phyloP scores from a whole-genome alignment of 2,888 invertebrate species.

The Aphidius colemani region DNA sequence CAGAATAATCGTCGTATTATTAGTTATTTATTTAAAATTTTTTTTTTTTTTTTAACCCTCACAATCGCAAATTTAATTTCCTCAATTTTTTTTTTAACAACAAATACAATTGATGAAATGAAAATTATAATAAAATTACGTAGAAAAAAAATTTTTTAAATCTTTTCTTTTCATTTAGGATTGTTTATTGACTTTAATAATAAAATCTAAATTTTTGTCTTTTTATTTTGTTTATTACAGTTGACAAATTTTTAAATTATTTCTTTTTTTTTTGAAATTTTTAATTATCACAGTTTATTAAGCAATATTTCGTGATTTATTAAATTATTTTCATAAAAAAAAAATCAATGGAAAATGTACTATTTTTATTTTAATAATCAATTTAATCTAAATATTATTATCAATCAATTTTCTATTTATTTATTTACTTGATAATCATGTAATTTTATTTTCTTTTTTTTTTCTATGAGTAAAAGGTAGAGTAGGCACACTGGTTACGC shows the following conservation, averaged over 20 bases:
- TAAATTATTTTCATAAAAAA: neutral
- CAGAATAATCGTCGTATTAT: slow-evolving; percentile 2
- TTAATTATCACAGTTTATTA: slow-evolving; percentile 19
- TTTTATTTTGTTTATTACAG: slow-evolving; percentile 4
- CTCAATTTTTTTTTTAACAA: no score
- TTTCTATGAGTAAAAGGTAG: neutral
- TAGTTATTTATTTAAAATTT: neutral
- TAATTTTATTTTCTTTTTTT: neutral
- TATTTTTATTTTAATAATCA: neutral
- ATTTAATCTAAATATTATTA: neutral
- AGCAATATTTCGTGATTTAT: neutral
- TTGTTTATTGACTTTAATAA: neutral
- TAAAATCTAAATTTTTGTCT: neutral
- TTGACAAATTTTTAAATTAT: neutral
- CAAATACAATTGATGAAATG: no score
- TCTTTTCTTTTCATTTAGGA: neutral
- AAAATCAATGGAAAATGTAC: neutral
- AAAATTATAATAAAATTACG: no score
- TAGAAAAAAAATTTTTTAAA: neutral
- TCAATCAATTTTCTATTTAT: neutral
- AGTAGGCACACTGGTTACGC: slow-evolving; percentile 17
- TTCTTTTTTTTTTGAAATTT: neutral
- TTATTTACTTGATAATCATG: neutral
- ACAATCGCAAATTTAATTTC: slow-evolving; percentile 3
- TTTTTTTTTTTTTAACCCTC: neutral